Conservation (phyloP, 2,888 invertebrate species). For the Hypercompe scribonia region DNA sequence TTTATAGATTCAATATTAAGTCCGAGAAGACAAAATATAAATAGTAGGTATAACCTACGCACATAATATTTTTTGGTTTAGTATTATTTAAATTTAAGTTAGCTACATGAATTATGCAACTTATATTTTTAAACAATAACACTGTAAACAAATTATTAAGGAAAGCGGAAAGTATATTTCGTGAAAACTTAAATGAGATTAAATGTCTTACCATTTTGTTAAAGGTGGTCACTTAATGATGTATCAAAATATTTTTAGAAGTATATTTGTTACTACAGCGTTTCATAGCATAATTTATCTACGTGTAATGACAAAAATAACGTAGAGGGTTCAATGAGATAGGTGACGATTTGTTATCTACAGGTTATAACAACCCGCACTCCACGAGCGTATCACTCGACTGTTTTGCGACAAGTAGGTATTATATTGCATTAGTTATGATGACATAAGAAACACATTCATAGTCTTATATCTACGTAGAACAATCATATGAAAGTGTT, state of each 20-base stretch:
- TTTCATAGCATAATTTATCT: slow-evolving; percentile 6
- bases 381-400: slow-evolving; percentile 8
- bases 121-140: neutral
- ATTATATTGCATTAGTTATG: neutral
- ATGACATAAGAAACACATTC: neutral
- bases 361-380: neutral
- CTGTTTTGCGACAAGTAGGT: neutral
- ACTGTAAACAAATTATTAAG: neutral
- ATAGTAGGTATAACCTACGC: neutral
- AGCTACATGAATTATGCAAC: neutral
- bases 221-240: neutral
- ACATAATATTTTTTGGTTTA: neutral
- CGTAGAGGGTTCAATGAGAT: slow-evolving; percentile 1
- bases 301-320: neutral
- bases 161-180: neutral
- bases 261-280: neutral
- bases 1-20: neutral
- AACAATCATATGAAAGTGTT: neutral
- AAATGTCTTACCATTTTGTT: slow-evolving; percentile 2
- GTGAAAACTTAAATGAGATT: neutral
- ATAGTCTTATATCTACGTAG: neutral
- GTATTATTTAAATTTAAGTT: neutral
- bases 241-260: neutral
- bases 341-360: slow-evolving; percentile 6
- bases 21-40: neutral